phyloP scores from a whole-genome alignment of 2,797 vertebrate species.

The Pseudopleuronectes americanus region DNA sequence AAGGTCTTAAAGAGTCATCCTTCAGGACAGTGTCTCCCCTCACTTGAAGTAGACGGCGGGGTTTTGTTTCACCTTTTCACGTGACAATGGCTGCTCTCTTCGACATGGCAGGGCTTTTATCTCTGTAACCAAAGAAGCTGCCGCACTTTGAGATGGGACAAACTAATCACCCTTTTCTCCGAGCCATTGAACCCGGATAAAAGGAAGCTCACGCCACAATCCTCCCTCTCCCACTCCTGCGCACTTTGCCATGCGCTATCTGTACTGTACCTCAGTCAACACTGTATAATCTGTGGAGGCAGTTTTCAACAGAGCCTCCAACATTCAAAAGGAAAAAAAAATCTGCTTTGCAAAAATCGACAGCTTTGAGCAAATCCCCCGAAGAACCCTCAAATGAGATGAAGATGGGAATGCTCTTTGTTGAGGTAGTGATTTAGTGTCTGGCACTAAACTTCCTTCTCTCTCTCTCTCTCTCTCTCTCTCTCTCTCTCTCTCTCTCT shows the following conservation, averaged over 20 bases:
- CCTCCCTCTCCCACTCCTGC: slow-evolving; percentile 60
- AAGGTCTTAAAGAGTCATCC: slow-evolving; percentile 70
- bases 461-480: neutral
- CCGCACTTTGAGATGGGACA: slow-evolving; percentile 77
- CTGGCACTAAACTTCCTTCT: slow-evolving; percentile 32
- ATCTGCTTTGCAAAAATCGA: slow-evolving; percentile 57
- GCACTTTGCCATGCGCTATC: slow-evolving; percentile 69
- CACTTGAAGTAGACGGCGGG: slow-evolving; percentile 41
- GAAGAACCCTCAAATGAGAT: slow-evolving; percentile 44
- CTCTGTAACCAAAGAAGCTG: slow-evolving; percentile 78
- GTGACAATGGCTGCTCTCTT: slow-evolving; percentile 70
- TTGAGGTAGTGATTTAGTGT: slow-evolving; percentile 67
- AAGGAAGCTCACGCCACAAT: slow-evolving; percentile 73
- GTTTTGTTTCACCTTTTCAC: slow-evolving; percentile 53
- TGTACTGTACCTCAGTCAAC: slow-evolving; percentile 72
- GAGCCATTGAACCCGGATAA: slow-evolving; percentile 81
- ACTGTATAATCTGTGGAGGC: slow-evolving; percentile 60
- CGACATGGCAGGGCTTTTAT: slow-evolving; percentile 74
- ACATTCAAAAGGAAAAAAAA: slow-evolving; percentile 48
- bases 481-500: no score
- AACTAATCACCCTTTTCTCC: slow-evolving; percentile 81
- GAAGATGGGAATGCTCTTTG: slow-evolving; percentile 72
- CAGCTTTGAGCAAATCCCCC: slow-evolving; percentile 64
- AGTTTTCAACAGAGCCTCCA: slow-evolving; percentile 62
- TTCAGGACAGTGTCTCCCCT: slow-evolving; percentile 52